A percentile compares a stretch with the other conserved stretches of the same genome.
These are phyloP conservation scores for Haemorhous mexicanus DNA, from an alignment of 2,113 vertebrate genomes.

Conservation along the genomic window DNA sequence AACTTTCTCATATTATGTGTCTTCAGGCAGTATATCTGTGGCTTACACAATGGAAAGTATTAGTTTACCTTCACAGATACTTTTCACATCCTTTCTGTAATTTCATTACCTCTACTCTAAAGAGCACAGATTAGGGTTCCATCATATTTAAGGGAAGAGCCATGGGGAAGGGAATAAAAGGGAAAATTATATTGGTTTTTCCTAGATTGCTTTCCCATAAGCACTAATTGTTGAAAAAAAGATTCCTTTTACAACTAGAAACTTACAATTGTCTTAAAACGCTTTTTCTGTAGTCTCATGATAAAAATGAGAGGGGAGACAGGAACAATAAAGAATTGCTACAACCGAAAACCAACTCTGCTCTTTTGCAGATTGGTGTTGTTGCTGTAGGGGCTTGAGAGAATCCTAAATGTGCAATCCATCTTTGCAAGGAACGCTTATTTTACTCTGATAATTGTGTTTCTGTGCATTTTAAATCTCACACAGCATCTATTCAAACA, in stretches of 20 bases:
- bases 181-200: background rate
- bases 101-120: slow-evolving; percentile 61
- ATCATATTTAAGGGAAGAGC: slow-evolving; percentile 46
- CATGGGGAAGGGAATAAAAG: background rate
- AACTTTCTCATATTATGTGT: slow-evolving; percentile 61
- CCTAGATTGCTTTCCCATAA: background rate
- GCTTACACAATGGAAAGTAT: slow-evolving; percentile 63
- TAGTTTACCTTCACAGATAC: slow-evolving; percentile 59
- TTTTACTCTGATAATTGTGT: background rate
- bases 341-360: background rate
- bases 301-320: background rate
- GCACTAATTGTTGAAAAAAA: background rate
- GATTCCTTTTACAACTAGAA: background rate
- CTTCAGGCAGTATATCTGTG: slow-evolving; percentile 53
- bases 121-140: slow-evolving; percentile 55
- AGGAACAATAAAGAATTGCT: background rate
- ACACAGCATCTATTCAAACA: background rate
- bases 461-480: background rate
- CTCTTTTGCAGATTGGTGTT: background rate
- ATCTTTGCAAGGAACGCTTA: background rate
- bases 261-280: background rate
- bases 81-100: slow-evolving; percentile 69
- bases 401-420: background rate
- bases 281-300: background rate
- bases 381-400: background rate